phyloP scores from a whole-genome alignment of 2,113 vertebrate species.

The Macquaria ambigua region DNA sequence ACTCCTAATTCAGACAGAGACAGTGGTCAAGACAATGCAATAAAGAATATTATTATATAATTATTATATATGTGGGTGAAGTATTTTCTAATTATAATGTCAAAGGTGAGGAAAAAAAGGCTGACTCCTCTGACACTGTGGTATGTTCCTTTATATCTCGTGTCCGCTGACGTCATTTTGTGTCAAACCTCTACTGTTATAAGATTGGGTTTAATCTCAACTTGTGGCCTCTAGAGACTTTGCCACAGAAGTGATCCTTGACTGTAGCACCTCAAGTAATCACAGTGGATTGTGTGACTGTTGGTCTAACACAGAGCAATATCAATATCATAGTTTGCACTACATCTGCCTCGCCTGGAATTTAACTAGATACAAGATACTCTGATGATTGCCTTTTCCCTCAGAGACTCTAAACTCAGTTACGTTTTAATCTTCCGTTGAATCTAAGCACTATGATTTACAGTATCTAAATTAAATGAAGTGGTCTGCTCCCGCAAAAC shows the following conservation, averaged over 20 bases:
- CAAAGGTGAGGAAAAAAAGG: background rate
- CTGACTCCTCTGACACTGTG: background rate
- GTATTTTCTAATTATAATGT: conserved; percentile 25
- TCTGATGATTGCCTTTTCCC: conserved; percentile 63
- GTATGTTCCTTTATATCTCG: conserved; percentile 5
- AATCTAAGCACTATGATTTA: conserved; percentile 56
- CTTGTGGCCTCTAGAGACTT: conserved; percentile 25
- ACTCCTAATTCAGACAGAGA: background rate
- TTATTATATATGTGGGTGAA: background rate
- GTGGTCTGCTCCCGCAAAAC: conserved; percentile 38
- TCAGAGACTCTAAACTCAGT: conserved; percentile 65
- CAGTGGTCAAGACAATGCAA: conserved; percentile 6
- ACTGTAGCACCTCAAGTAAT: conserved; percentile 43
- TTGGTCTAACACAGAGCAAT: conserved; percentile 48
- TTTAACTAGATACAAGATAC: conserved; percentile 60
- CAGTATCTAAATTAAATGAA: conserved; percentile 71
- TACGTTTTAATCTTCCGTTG: conserved; percentile 67
- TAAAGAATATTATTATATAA: background rate
- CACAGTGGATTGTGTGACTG: conserved; percentile 51
- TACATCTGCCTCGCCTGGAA: conserved; percentile 45
- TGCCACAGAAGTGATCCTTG: conserved; percentile 37
- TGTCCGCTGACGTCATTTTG: conserved; percentile 22
- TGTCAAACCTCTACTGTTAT: conserved; percentile 17
- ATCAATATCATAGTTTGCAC: conserved; percentile 61
- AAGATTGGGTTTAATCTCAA: conserved; percentile 43